Base-by-base conservation (phyloP, 2,797 vertebrate genomes). In the Emydoidea blandingii region DNA sequence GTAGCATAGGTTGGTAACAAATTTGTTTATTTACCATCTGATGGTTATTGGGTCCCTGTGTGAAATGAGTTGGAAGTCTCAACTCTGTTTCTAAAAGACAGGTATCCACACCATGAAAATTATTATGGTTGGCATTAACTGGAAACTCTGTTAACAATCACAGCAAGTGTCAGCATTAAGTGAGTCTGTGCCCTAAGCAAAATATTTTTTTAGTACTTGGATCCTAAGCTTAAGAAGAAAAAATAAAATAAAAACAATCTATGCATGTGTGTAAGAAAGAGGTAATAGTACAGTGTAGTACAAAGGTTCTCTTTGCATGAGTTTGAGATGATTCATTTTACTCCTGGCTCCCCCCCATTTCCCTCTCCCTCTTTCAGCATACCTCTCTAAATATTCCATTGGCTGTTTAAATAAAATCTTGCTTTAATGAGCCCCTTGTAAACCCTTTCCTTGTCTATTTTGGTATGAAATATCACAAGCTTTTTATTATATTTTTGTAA, bases 261-360 rank as follows among this genome's bases (percentile, higher is more conserved):
- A 10, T 86, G 54, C 8, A 3, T 12, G 4, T 41, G 83, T 37
- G 81, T 52, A 57, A 52, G 18, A 10, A 34, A 5, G 12, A 12
- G 8, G 5, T 27, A 76, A 21, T 1, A 23, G 6, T 0, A 9
- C 0, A 1, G 2, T 15, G 2, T 10, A 3, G 9, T 50, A 12
- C 11, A 72, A 53, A 23, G 62, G 25, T 44, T 65, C 50, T 54
- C 5, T 65, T 37, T 56, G 72, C 29, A 57, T 34, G 9, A 12
- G 5, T 84, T 86, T 47, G 25, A 78, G 44, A 78, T 78, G 27
- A 12, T 78, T 78, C 44, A 47, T 29, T 49, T 78, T 47, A 10
- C 10, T 52, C 11, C 47, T 31, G 19, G 10, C 19, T 78, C 27
- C 27, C 10, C 10, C 10, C 31, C 12, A 31, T 14, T n/a, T 65